Conservation (phyloP, 2,113 vertebrate genomes). For the Drymodes brunneopygia region DNA sequence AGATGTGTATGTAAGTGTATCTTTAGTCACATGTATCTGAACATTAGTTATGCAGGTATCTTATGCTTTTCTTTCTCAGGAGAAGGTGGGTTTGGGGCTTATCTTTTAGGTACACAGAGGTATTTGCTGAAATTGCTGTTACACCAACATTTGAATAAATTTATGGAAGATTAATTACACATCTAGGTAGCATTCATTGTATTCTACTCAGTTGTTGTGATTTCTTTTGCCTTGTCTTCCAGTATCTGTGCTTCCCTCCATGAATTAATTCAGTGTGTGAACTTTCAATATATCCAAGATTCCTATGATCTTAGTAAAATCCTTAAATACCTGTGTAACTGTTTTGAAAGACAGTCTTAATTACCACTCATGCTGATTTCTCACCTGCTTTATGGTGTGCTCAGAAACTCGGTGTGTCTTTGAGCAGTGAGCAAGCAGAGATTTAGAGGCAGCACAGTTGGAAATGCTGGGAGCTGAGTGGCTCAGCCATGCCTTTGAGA, state of each 20-base stretch:
- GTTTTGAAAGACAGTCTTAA: neutral
- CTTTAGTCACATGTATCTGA: neutral
- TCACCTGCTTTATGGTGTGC: neutral
- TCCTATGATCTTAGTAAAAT: neutral
- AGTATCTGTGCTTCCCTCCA: neutral
- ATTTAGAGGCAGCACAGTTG: neutral
- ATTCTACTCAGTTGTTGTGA: neutral
- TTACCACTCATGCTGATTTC: neutral
- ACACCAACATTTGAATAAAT: neutral
- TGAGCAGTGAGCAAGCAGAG: neutral
- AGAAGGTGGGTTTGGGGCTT: neutral
- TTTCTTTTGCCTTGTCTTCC: neutral
- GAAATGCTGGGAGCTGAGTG: neutral
- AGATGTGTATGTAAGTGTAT: neutral
- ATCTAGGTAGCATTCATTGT: accelerated
- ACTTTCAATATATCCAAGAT: neutral
- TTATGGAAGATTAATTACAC: neutral
- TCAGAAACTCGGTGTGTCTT: neutral
- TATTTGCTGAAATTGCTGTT: neutral
- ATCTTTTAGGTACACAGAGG: neutral
- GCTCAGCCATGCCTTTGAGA: neutral
- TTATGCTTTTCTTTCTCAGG: neutral
- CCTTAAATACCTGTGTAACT: neutral
- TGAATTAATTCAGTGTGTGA: neutral
- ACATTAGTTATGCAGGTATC: neutral